phyloP scores from a whole-genome alignment of 2,113 vertebrate genomes.

The Hypocryptadius cinnamomeus region DNA sequence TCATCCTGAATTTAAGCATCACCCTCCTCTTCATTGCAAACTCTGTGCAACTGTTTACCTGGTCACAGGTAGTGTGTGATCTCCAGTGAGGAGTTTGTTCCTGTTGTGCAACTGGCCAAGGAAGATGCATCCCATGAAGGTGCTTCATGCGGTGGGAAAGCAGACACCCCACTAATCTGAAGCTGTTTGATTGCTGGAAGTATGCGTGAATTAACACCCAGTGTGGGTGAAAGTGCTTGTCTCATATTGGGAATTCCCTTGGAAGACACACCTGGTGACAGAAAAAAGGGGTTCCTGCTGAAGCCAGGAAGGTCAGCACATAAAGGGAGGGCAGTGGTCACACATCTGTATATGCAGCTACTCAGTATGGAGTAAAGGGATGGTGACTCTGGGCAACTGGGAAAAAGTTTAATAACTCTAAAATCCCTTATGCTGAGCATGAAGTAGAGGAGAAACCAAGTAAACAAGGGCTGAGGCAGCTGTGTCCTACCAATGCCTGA shows the following conservation, averaged over 20 bases:
- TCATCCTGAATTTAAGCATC: not conserved
- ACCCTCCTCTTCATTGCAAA: not conserved
- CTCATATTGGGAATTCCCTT: not conserved
- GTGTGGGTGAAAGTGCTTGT: not conserved
- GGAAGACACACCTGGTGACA: not conserved
- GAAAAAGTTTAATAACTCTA: not conserved
- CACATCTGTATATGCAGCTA: accelerated
- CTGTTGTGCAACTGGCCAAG: not conserved
- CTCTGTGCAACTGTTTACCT: not conserved
- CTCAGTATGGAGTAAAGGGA: not conserved
- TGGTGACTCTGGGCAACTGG: not conserved
- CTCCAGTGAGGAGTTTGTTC: not conserved
- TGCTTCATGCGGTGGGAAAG: not conserved
- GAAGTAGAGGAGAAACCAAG: conserved; percentile 4
- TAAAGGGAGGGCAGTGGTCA: not conserved
- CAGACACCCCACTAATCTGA: not conserved
- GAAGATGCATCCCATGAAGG: not conserved
- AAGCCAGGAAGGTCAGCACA: not conserved
- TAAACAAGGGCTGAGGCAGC: conserved; percentile 16
- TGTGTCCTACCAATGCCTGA: not conserved
- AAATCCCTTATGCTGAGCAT: not conserved
- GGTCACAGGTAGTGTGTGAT: not conserved
- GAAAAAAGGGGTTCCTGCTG: not conserved
- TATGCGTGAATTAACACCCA: not conserved
- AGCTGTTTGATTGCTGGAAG: not conserved